Base-by-base conservation (phyloP, 1,140 invertebrate genomes). In the Drosophila erecta region DNA sequence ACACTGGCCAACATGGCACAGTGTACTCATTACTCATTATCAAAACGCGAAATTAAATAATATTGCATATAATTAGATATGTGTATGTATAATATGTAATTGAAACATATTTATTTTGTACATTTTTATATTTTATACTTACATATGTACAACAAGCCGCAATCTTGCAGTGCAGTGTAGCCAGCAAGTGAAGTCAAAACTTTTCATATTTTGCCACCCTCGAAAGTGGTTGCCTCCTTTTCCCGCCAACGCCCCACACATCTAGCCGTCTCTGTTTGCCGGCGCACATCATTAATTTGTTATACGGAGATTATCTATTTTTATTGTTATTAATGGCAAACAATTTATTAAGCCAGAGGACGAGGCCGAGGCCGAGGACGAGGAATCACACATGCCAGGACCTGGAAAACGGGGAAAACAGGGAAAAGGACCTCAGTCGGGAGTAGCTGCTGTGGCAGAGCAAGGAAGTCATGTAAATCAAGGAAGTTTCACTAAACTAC, bases 251-350 rank as follows among this genome's bases (percentile, higher is more conserved):
- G n/a, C 10, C 30, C 44, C 22, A 58, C 44, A 20, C 20, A 60
- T 77, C 44, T 38, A 27, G 22, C 40, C 20, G 4, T 65, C 66
- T 55, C 49, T 55, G 24, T 76, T 46, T 20, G 46, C 60, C 55
- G 72, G 57, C 27, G 79, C 76, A 83, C 79, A 84, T 91, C 90
- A 91, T 91, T 91, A 91, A 91, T 90, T 91, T 91, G 90, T 91
- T 91, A 90, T 84, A 91, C 90, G 90, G 73, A 91, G 90, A 91
- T 91, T 91, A 91, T 91, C 81, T 91, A 91, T 90, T 91, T 91
- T 91, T 91, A 90, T 91, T 91, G 90, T 91, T 90, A 91, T 91
- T 91, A 91, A 91, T 90, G 85, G 81, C 74, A 77, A 90, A 91
- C 90, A 90, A 91, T 91, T 91, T 91, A 91, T 91, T 91, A 91